Conservation (phyloP, 2,113 vertebrate species). For the Gulo gulo region DNA sequence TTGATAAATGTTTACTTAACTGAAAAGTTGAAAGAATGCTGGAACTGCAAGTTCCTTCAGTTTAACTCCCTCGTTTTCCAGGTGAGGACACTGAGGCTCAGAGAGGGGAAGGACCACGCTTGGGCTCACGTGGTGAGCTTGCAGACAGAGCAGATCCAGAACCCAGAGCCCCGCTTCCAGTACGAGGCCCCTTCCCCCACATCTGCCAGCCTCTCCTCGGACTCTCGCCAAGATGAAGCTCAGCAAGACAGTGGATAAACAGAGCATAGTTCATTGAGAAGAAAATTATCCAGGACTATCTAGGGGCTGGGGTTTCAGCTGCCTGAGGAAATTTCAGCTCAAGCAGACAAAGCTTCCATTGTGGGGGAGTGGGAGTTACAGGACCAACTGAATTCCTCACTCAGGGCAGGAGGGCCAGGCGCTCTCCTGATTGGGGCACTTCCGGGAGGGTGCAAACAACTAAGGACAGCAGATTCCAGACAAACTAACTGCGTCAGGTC, state of each 20-base stretch:
- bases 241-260: background rate
- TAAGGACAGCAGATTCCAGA: background rate
- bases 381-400: background rate
- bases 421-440: background rate
- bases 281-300: background rate
- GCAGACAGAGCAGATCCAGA: background rate
- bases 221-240: background rate
- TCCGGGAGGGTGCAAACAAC: background rate
- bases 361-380: background rate
- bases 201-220: background rate
- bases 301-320: background rate
- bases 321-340: constrained; percentile 13
- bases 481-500: background rate
- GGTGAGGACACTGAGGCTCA: background rate
- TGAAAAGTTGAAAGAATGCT: constrained; percentile 28
- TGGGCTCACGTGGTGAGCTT: background rate
- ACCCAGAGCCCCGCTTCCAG: background rate
- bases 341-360: background rate
- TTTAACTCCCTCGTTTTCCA: background rate
- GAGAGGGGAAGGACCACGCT: background rate
- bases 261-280: background rate
- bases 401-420: background rate
- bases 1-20: constrained; percentile 19
- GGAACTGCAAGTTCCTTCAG: background rate
- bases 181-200: background rate